Percentiles rank a stretch among this genome's conserved stretches.
Conservation (phyloP, 2,797 vertebrate genomes). For the Schizothorax lantsangensis region DNA sequence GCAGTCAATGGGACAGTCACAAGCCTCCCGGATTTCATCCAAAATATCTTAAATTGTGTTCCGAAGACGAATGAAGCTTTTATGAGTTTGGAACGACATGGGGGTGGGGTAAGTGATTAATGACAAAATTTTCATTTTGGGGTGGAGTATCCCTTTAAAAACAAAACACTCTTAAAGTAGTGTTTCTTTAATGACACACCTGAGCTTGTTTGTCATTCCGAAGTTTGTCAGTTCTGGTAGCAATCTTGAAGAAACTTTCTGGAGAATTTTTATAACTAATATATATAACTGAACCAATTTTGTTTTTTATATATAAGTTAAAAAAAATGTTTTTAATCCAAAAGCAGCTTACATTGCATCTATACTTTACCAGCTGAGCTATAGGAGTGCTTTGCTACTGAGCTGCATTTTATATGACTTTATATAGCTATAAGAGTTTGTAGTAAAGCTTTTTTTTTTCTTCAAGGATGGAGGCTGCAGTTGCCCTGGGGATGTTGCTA, state of each 20-base stretch:
- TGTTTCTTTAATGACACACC: background rate
- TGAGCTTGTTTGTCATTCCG: background rate
- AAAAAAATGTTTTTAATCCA: too few relatives aligned
- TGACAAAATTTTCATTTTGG: too few relatives aligned
- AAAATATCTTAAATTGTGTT: too few relatives aligned
- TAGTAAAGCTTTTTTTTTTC: background rate
- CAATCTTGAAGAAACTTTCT: background rate
- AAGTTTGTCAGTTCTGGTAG: background rate
- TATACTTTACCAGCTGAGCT: background rate
- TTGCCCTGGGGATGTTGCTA: conserved; percentile 97
- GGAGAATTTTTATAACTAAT: too few relatives aligned
- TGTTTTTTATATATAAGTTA: too few relatives aligned
- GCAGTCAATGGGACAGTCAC: too few relatives aligned
- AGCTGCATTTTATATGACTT: background rate
- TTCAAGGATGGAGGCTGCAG: conserved; percentile 95
- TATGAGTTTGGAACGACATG: too few relatives aligned
- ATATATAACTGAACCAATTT: too few relatives aligned
- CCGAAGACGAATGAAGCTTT: too few relatives aligned
- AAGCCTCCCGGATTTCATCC: too few relatives aligned
- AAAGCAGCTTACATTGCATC: background rate
- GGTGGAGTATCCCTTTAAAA: background rate
- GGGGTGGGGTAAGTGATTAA: too few relatives aligned
- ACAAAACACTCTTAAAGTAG: background rate
- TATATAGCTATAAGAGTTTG: background rate
- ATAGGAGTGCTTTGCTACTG: background rate